Conservation (phyloP, 2,888 invertebrate genomes). For the Stenchaetothrips biformis region DNA sequence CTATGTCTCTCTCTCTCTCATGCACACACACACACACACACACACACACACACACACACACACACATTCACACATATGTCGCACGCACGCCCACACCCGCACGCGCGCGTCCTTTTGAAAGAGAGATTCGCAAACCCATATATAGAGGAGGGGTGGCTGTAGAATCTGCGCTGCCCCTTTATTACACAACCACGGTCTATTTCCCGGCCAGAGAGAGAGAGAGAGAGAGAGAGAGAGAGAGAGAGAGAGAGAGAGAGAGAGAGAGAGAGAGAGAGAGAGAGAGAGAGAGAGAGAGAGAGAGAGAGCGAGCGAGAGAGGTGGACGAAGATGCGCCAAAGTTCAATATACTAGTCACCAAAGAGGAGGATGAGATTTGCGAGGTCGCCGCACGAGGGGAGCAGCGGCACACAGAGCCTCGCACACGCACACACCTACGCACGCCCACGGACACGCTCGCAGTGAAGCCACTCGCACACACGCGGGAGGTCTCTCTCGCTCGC, state of each 20-base stretch:
- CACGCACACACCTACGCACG: no score
- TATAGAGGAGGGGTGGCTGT: background rate
- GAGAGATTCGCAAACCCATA: slow-evolving; percentile 7
- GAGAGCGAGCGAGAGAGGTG: background rate
- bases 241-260: background rate
- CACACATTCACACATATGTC: background rate
- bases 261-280: background rate
- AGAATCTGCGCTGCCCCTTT: background rate
- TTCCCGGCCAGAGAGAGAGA: background rate
- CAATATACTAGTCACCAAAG: slow-evolving; percentile 23
- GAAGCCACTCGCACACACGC: no score
- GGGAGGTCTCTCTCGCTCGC: background rate
- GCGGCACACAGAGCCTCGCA: no score
- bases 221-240: background rate
- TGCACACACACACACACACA: background rate
- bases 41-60: background rate
- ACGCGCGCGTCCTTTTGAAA: background rate
- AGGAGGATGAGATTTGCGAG: slow-evolving; percentile 14
- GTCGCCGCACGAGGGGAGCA: background rate
- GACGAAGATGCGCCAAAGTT: slow-evolving; percentile 8
- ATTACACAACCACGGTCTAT: background rate
- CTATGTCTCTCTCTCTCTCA: background rate
- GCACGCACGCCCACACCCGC: background rate
- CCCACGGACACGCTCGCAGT: no score
- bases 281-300: background rate